A percentile compares a stretch with the other conserved stretches of the same genome.
Conservation (phyloP, 2,888 invertebrate genomes). For the Brachyopa scutellaris region DNA sequence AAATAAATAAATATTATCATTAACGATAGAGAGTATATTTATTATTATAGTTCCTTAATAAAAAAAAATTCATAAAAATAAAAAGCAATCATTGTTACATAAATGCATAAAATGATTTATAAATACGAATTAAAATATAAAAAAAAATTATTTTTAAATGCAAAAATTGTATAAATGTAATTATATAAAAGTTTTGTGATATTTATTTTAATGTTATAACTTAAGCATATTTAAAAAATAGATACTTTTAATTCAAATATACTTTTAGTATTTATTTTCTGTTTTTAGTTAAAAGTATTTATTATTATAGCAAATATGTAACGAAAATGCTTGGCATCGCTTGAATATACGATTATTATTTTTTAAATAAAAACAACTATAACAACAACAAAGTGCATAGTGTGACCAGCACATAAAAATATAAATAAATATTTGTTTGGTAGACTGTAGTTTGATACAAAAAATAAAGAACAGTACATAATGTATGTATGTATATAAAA, state of each 20-base stretch:
- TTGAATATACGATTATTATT: conserved; percentile 64
- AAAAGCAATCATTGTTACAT: conserved; percentile 68
- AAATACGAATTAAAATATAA: not conserved
- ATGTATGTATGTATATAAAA: not conserved
- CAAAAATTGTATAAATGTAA: conserved; percentile 54
- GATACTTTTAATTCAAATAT: conserved; percentile 47
- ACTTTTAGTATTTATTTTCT: conserved; percentile 49
- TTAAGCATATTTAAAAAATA: conserved; percentile 45
- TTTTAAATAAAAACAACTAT: conserved; percentile 25
- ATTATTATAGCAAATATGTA: conserved; percentile 53
- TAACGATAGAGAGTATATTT: conserved; percentile 60
- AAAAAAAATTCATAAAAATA: conserved; percentile 28
- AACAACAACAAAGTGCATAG: conserved; percentile 74
- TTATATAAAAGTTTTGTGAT: conserved; percentile 65
- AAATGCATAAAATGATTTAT: conserved; percentile 43
- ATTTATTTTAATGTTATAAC: conserved; percentile 60
- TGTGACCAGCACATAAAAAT: conserved; percentile 66
- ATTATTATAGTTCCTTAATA: conserved; percentile 73
- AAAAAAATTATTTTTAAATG: conserved; percentile 55
- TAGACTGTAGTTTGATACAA: conserved; percentile 61
- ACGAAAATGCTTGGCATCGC: conserved; percentile 75
- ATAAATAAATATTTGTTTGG: conserved; percentile 17
- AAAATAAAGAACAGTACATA: conserved; percentile 23
- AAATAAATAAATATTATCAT: conserved; percentile 42
- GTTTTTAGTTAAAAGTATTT: conserved; percentile 23